Conservation (phyloP, 2,113 vertebrate species). For the Dermatemys mawii region DNA sequence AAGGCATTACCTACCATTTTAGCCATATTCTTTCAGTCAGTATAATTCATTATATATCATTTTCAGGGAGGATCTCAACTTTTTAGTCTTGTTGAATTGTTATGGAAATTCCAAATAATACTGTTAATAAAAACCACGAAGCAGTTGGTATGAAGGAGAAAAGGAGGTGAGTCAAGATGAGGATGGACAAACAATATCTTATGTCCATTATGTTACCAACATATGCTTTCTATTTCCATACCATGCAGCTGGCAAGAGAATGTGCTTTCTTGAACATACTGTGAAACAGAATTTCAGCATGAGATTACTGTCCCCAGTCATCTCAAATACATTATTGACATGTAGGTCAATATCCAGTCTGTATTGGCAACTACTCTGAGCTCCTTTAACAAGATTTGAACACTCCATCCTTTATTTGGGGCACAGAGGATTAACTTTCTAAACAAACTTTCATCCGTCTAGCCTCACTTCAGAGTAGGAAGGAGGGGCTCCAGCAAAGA, state of each 20-base stretch:
- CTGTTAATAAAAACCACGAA: not conserved
- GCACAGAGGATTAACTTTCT: constrained; percentile 16
- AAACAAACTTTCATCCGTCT: constrained; percentile 3
- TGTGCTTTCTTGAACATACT: not conserved
- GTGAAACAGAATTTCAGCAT: not conserved
- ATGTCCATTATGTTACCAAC: not conserved
- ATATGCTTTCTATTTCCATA: not conserved
- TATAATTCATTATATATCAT: not conserved
- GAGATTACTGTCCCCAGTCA: not conserved
- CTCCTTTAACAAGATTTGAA: not conserved
- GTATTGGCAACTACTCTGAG: not conserved
- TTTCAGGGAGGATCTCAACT: not conserved
- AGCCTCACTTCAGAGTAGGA: constrained; percentile 48
- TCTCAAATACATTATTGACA: not conserved
- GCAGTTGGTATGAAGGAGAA: not conserved
- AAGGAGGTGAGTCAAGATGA: not conserved
- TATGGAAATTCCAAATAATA: not conserved
- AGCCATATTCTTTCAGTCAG: not conserved
- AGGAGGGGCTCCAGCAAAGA: constrained; percentile 21
- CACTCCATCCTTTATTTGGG: not conserved
- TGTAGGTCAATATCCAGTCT: not conserved
- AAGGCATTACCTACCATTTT: not conserved
- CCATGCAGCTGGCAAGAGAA: not conserved
- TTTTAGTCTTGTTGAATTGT: not conserved
- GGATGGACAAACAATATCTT: not conserved